phyloP scores from a whole-genome alignment of 2,888 invertebrate genomes.

The Amblyteles armatorius region DNA sequence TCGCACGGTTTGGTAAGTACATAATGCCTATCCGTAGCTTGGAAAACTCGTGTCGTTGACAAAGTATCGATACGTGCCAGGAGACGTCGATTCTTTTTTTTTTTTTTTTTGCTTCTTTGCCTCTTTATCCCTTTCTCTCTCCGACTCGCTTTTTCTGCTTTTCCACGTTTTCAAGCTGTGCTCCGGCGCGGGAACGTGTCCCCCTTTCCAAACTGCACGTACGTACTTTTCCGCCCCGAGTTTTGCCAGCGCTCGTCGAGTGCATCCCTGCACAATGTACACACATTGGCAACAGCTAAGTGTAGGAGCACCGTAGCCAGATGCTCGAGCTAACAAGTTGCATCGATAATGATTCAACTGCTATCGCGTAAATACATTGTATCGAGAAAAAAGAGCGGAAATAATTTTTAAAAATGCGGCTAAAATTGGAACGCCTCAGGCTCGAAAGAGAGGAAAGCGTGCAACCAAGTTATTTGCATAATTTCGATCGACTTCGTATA shows the following conservation, averaged over 20 bases:
- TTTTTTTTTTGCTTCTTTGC: not conserved
- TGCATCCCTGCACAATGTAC: constrained; percentile 2
- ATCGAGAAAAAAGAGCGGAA: not conserved
- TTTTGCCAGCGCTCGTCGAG: constrained; percentile 5
- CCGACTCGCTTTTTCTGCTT: constrained; percentile 17
- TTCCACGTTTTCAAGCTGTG: constrained; percentile 30
- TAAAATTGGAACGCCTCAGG: constrained; percentile 13
- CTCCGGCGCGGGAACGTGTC: constrained; percentile 44
- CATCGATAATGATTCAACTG: constrained; percentile 21
- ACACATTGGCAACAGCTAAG: not conserved
- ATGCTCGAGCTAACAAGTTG: constrained; percentile 20
- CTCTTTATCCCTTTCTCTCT: constrained; percentile 1
- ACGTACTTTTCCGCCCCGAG: constrained; percentile 29
- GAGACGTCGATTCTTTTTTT: constrained; percentile 29
- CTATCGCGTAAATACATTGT: not conserved
- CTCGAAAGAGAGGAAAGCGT: not conserved
- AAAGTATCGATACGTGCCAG: constrained; percentile 66
- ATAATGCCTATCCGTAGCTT: constrained; percentile 64
- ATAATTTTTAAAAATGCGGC: constrained; percentile 6
- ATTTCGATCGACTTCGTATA: constrained; percentile 63
- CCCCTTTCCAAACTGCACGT: constrained; percentile 41
- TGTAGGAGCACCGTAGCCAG: not conserved
- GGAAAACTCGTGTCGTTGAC: constrained; percentile 60
- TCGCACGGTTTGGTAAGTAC: constrained; percentile 34
- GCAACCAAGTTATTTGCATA: constrained; percentile 62